Base-by-base conservation (phyloP, 2,888 invertebrate genomes). In the Dryomyza anilis region DNA sequence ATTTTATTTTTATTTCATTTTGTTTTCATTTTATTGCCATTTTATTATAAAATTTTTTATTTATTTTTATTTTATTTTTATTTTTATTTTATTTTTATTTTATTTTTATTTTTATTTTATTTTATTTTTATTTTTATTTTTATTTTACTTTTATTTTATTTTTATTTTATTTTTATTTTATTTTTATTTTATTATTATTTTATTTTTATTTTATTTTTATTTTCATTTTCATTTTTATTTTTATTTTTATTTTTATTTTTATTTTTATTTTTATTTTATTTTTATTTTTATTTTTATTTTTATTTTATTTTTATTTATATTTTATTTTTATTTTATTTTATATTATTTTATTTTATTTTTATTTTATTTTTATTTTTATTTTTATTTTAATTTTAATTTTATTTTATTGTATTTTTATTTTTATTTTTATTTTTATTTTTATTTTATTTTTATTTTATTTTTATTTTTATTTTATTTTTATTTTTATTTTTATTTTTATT, bases 21-120 rank as follows among this genome's bases (percentile, higher is more conserved):
- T 48, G n/a, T 12, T 21, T 19, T 19, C 25, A 14, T 21, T 23
- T 50, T 6, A 16, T 52, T 36, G 2, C 3, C 2, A 14, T 4
- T 36, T 36, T 36, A 4, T 36, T 36, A 2, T 36, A 4, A 14
- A 2, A 14, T 2, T 63, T 39, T 50, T 50, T 45, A 56, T 46
- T 58, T 63, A 63, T 36, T 16, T 36, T 53, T 53, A 12, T 52
- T 21, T 53, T 27, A 29, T 29, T 39, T 43, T 29, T 29, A 64
- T 33, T 43, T 14, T 10, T 48, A 45, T 46, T 21, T 43, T 36
- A 29, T 33, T 30, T 45, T 43, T 43, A 36, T 5, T 36, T 36
- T 36, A 29, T 16, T 36, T 43, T 56, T 63, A 48, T 25, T 60
- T 56, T 14, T 46, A 63, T 66, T 67, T 67, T 64, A 56, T 56